These are phyloP conservation scores for Pristionchus fissidentatus DNA, from an alignment of 2,888 invertebrate species.

Conservation along the genomic window DNA sequence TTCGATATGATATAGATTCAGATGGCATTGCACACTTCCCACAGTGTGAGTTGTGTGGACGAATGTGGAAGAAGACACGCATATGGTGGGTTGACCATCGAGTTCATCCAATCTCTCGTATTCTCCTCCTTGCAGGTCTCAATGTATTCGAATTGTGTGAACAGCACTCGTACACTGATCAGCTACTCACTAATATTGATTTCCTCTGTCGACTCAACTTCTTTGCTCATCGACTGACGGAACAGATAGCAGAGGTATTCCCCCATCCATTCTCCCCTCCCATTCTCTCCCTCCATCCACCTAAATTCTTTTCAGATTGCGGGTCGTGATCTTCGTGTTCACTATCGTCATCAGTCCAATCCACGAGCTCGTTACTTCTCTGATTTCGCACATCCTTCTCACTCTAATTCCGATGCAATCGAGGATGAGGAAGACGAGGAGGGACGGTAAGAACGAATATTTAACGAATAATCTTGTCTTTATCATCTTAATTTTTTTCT, in stretches of 20 bases:
- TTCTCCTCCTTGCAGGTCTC: background rate
- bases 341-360: slow-evolving; percentile 61
- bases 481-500: background rate
- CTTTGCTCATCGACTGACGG: slow-evolving; percentile 71
- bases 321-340: slow-evolving; percentile 59
- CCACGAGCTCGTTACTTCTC: slow-evolving; percentile 73
- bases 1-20: too few relatives aligned
- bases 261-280: slow-evolving; percentile 11
- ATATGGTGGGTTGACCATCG: background rate
- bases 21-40: slow-evolving; percentile 38
- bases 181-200: slow-evolving; percentile 66
- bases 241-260: slow-evolving; percentile 70
- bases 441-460: background rate
- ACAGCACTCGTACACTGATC: slow-evolving; percentile 63
- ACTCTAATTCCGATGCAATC: background rate
- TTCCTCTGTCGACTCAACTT: slow-evolving; percentile 72
- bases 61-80: slow-evolving; percentile 42
- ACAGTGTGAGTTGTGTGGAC: slow-evolving; percentile 48
- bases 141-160: slow-evolving; percentile 53
- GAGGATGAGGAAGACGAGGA: slow-evolving; percentile 39
- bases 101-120: background rate
- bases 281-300: background rate
- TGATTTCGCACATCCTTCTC: slow-evolving; percentile 50
- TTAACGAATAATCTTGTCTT: background rate
- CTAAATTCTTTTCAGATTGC: slow-evolving; percentile 50